Conservation (phyloP, 2,888 invertebrate genomes). For the Mechanitis messenoides region DNA sequence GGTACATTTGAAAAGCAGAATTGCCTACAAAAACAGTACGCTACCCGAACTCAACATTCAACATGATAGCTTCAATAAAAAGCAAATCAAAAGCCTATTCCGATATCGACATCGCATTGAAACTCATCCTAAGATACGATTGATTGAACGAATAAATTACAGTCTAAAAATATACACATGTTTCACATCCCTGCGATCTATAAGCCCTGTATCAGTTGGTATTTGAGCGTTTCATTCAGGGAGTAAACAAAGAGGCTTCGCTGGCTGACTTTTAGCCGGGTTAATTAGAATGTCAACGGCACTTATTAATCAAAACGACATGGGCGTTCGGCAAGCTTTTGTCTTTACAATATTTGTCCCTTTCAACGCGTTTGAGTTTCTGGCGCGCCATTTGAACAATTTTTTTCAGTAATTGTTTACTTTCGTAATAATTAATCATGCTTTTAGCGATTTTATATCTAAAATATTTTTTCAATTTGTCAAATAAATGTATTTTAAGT, state of each 20-base stretch:
- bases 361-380: constrained; percentile 20
- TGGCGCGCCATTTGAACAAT: constrained; percentile 29
- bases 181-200: constrained; percentile 14
- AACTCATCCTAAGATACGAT: constrained; percentile 17
- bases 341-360: constrained; percentile 30
- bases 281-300: constrained; percentile 74
- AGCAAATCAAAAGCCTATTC: constrained; percentile 14
- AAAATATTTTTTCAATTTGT: background rate
- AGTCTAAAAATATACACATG: background rate
- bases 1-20: background rate
- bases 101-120: constrained; percentile 6
- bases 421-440: constrained; percentile 7
- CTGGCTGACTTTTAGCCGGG: constrained; percentile 63
- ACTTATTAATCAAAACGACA: constrained; percentile 67
- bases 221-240: constrained; percentile 53
- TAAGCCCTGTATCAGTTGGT: constrained; percentile 33
- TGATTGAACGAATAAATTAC: constrained; percentile 23
- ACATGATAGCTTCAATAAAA: constrained; percentile 11
- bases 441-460: background rate
- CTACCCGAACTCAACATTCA: constrained; percentile 4
- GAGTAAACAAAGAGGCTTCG: constrained; percentile 54
- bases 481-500: no score
- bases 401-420: constrained; percentile 22
- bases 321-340: constrained; percentile 29
- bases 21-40: background rate